These are phyloP conservation scores for Porphyrio hochstetteri DNA, from an alignment of 2,113 vertebrate species.

Conservation along the genomic window DNA sequence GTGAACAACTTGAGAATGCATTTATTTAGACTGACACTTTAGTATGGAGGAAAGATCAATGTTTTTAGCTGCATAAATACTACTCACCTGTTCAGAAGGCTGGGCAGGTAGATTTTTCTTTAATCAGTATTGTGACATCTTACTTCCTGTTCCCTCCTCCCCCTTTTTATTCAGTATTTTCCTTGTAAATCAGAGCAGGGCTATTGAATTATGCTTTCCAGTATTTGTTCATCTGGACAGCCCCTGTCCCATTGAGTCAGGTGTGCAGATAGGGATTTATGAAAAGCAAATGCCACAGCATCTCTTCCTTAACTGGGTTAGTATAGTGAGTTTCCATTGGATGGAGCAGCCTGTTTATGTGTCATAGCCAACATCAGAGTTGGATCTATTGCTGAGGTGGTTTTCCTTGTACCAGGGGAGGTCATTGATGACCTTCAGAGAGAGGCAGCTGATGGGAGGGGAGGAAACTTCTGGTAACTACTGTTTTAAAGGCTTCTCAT, in stretches of 20 bases:
- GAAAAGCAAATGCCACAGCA: background rate
- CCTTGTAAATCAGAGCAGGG: background rate
- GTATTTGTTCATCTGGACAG: background rate
- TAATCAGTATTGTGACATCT: background rate
- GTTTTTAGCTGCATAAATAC: background rate
- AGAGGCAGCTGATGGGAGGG: background rate
- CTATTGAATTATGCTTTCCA: background rate
- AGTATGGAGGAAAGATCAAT: background rate
- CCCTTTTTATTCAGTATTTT: background rate
- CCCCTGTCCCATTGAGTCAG: background rate
- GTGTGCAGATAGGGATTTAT: background rate
- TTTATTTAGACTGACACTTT: background rate
- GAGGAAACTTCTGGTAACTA: background rate
- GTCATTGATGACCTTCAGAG: background rate
- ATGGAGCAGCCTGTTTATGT: background rate
- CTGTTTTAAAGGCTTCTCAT: background rate
- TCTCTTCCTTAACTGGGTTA: background rate
- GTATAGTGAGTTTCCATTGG: background rate
- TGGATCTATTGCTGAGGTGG: background rate
- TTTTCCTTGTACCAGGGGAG: background rate
- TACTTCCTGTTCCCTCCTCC: background rate
- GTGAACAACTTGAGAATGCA: background rate
- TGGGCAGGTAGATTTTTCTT: background rate
- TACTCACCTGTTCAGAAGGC: background rate
- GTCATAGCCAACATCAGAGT: fast-evolving